Conservation (phyloP, 2,888 invertebrate species). For the Desoria tigrina region DNA sequence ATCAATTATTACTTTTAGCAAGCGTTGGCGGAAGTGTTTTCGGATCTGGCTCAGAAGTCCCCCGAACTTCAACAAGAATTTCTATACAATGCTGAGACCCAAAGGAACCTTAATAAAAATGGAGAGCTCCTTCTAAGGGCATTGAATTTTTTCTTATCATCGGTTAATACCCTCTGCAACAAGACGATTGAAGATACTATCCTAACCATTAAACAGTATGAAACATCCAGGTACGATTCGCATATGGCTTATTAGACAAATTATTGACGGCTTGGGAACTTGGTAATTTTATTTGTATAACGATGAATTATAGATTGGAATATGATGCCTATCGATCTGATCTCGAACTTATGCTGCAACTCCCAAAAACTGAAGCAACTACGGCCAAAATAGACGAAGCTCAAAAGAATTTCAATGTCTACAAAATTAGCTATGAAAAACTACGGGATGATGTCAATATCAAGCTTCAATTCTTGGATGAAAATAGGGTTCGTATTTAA, state of each 20-base stretch:
- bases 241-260: neutral
- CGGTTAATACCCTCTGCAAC: conserved; percentile 92
- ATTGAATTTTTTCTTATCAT: conserved; percentile 93
- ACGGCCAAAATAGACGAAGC: conserved; percentile 73
- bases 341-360: conserved; percentile 72
- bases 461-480: conserved; percentile 94
- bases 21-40: conserved; percentile 87
- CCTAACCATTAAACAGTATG: conserved; percentile 74
- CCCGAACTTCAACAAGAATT: conserved; percentile 94
- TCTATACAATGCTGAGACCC: conserved; percentile 92
- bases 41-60: conserved; percentile 92
- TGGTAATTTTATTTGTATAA: no score
- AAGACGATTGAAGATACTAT: conserved; percentile 97
- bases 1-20: conserved; percentile 63
- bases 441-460: conserved; percentile 89
- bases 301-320: conserved; percentile 81
- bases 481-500: conserved; percentile 82
- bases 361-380: conserved; percentile 59
- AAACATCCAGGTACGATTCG: conserved; percentile 72
- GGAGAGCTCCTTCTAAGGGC: conserved; percentile 90
- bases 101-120: conserved; percentile 87
- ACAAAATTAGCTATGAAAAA: conserved; percentile 88
- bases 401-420: conserved; percentile 76
- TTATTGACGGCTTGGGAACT: no score
- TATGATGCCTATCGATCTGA: conserved; percentile 97